Conservation (phyloP, 2,888 invertebrate genomes). For the Chydorus sphaericus region DNA sequence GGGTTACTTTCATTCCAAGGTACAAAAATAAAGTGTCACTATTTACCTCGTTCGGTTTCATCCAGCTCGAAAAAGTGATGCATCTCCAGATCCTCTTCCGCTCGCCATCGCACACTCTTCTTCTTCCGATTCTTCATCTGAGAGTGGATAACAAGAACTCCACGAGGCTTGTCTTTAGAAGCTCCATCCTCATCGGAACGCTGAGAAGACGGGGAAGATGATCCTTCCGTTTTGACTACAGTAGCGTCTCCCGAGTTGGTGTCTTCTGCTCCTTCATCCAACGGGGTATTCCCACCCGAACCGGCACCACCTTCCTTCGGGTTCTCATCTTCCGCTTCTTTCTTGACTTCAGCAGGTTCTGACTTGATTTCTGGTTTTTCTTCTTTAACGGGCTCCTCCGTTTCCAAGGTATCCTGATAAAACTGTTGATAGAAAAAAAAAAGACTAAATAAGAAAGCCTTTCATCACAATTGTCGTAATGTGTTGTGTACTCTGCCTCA, state of each 20-base stretch:
- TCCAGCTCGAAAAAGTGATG: slow-evolving; percentile 85
- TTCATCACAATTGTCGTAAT: too few species aligned
- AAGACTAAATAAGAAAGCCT: slow-evolving; percentile 15
- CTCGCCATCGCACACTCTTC: slow-evolving; percentile 65
- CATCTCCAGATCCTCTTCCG: slow-evolving; percentile 61
- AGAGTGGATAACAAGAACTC: slow-evolving; percentile 53
- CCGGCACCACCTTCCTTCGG: slow-evolving; percentile 18
- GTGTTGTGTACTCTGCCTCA: too few species aligned
- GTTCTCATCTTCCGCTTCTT: slow-evolving; percentile 25
- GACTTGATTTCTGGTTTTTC: slow-evolving; percentile 24
- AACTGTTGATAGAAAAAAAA: slow-evolving; percentile 48
- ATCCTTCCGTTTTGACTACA: too few species aligned
- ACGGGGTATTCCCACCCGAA: not conserved
- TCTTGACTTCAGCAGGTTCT: slow-evolving; percentile 16
- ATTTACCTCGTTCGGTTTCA: slow-evolving; percentile 63
- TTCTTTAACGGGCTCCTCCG: slow-evolving; percentile 34
- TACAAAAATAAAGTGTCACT: too few species aligned
- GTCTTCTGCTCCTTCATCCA: slow-evolving; percentile 25
- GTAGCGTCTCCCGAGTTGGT: slow-evolving; percentile 24
- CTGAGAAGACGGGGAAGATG: too few species aligned
- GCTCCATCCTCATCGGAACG: slow-evolving; percentile 9
- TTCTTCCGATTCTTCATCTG: slow-evolving; percentile 51
- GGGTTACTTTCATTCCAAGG: too few species aligned
- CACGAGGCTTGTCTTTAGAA: slow-evolving; percentile 2
- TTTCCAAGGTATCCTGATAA: slow-evolving; percentile 80